Evolutionary conservation across 2,113 vertebrate genomes (phyloP).

Genomic region (mouse (Mus musculus)): DNA sequence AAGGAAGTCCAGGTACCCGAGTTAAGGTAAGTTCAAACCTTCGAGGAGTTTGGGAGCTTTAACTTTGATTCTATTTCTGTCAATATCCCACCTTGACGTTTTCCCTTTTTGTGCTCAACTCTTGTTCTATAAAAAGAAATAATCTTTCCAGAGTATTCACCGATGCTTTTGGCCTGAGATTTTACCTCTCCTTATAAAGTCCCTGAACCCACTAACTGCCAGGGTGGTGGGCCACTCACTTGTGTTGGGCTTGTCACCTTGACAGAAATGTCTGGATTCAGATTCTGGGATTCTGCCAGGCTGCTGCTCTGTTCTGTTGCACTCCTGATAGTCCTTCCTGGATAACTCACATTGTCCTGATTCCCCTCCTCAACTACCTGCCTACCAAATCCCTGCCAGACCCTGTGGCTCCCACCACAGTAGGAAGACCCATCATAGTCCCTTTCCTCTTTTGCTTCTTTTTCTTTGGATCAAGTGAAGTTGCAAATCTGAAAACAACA

Average conservation of each 20-base stretch:
- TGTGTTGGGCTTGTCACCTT: background rate
- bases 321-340: background rate
- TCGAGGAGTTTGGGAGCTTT: background rate
- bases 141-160: background rate
- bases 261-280: background rate
- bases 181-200: too few relatives aligned
- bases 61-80: background rate
- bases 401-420: accelerated
- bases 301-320: background rate
- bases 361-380: background rate
- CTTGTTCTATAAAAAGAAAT: background rate
- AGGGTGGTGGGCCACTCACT: too few relatives aligned
- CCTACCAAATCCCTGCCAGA: background rate
- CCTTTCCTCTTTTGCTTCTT: background rate
- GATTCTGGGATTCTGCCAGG: background rate
- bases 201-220: background rate
- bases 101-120: background rate
- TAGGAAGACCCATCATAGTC: background rate
- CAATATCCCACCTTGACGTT: background rate
- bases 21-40: background rate
- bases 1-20: background rate
- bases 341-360: accelerated
- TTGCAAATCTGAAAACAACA: background rate
- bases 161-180: background rate
- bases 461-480: background rate